phyloP scores from a whole-genome alignment of 2,888 invertebrate species.

The Marasmarcha lunaedactyla region DNA sequence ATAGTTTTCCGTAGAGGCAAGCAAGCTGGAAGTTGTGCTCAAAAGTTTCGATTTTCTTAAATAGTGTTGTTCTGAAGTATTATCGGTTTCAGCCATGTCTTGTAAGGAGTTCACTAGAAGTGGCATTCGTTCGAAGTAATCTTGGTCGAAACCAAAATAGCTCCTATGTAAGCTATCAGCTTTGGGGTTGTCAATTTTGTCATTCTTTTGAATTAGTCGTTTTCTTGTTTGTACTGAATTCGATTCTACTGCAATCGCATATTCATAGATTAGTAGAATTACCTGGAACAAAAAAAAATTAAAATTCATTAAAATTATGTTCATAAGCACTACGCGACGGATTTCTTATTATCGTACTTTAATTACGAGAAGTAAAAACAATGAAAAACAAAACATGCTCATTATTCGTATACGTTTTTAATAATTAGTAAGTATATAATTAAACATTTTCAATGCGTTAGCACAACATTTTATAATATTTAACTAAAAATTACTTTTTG shows the following conservation, averaged over 20 bases:
- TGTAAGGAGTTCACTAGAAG: constrained; percentile 57
- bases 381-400: no score
- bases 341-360: no score
- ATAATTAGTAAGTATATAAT: no score
- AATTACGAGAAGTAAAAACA: no score
- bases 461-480: no score
- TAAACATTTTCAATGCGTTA: no score
- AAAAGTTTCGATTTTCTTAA: constrained; percentile 18
- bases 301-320: constrained; percentile 5
- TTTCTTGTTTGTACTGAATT: constrained; percentile 45
- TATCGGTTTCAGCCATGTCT: constrained; percentile 33
- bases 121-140: constrained; percentile 60
- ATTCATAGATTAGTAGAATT: constrained; percentile 65
- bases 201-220: constrained; percentile 19
- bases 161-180: constrained; percentile 52
- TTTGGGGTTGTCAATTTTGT: constrained; percentile 32
- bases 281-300: constrained; percentile 38
- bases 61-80: constrained; percentile 17
- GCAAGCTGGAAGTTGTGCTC: constrained; percentile 7
- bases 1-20: constrained; percentile 6
- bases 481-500: no score
- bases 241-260: constrained; percentile 59
- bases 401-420: no score
- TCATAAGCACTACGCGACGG: no score
- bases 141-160: constrained; percentile 55